These are phyloP conservation scores for Coreius guichenoti DNA, from an alignment of 2,797 vertebrate genomes.

Conservation along the genomic window DNA sequence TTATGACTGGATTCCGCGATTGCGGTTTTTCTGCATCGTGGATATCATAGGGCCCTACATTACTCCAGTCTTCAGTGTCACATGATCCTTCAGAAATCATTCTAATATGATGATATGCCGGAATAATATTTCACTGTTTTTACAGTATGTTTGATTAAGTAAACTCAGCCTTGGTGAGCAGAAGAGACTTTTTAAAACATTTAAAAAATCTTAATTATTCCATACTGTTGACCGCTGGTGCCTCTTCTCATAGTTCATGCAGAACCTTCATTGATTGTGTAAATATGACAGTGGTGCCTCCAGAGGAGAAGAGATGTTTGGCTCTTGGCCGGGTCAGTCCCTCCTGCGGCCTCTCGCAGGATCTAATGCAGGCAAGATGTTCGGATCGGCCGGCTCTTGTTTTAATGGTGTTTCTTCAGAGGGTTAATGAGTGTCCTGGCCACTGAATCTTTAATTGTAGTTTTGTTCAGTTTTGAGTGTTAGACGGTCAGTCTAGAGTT, in stretches of 20 bases:
- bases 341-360: conserved; percentile 49
- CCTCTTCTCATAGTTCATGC: neutral
- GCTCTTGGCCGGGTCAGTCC: conserved; percentile 17
- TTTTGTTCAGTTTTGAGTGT: neutral
- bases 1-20: too few species aligned
- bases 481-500: neutral
- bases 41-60: too few species aligned
- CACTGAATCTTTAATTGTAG: neutral
- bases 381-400: conserved; percentile 3
- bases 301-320: conserved; percentile 44
- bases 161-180: neutral
- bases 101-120: too few species aligned
- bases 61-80: too few species aligned
- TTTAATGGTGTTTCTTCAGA: neutral
- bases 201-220: neutral
- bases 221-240: neutral
- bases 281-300: conserved; percentile 45
- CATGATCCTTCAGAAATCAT: too few species aligned
- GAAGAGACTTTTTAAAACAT: neutral
- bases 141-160: neutral
- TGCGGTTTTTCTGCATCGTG: too few species aligned
- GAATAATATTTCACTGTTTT: neutral
- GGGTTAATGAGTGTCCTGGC: neutral
- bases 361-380: conserved; percentile 60
- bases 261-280: conserved; percentile 31